Evolutionary conservation across 2,797 vertebrate species (phyloP).

Genomic region (Arrhamphus sclerolepis): DNA sequence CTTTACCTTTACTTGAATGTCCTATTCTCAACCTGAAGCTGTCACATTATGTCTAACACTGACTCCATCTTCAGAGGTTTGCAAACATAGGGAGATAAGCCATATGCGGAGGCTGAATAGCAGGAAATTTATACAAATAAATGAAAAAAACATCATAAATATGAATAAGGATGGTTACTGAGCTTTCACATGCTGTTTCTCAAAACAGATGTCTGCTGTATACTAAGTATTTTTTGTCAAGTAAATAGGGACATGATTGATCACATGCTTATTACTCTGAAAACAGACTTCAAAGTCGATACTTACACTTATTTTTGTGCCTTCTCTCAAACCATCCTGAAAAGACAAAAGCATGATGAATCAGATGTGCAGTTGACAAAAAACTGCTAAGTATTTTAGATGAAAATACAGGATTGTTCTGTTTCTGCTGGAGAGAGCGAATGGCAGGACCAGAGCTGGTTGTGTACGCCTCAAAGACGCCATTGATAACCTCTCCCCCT

Average conservation of each 20-base stretch:
- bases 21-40: conserved; percentile 11
- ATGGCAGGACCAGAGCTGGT: conserved; percentile 11
- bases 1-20: conserved; percentile 15
- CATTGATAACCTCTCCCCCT: conserved; percentile 29
- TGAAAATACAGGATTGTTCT: not conserved
- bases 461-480: conserved; percentile 42
- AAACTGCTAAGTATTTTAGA: too few species aligned
- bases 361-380: not conserved
- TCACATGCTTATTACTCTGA: too few species aligned
- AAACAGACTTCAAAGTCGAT: conserved; percentile 7
- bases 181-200: too few species aligned
- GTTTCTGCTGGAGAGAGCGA: conserved; percentile 4
- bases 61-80: conserved; percentile 5
- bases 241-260: too few species aligned
- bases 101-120: not conserved
- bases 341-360: conserved; percentile 47
- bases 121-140: too few species aligned
- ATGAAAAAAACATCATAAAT: not conserved
- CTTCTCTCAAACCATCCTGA: conserved; percentile 86
- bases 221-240: too few species aligned
- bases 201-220: too few species aligned
- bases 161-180: not conserved
- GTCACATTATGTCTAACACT: conserved; percentile 1
- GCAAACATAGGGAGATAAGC: not conserved
- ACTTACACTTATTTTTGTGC: conserved; percentile 97